These are phyloP conservation scores for Bradysia coprophila DNA, from an alignment of 1,140 invertebrate species.

Conservation along the genomic window DNA sequence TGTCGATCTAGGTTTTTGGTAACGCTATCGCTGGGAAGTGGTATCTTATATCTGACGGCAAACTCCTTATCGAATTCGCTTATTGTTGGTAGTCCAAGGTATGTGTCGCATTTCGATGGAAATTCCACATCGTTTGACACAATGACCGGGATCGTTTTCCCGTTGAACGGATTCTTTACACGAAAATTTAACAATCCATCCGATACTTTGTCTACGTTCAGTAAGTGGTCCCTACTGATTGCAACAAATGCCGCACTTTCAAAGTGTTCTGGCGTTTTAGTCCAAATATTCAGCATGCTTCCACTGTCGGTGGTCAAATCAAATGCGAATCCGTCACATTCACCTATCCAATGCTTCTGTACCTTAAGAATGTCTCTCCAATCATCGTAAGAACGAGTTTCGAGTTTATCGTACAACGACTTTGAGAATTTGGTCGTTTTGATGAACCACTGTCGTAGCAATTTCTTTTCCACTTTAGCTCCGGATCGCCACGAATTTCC, in stretches of 20 bases:
- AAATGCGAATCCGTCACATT: slow-evolving; percentile 76
- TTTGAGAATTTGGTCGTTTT: slow-evolving; percentile 79
- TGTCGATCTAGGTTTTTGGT: slow-evolving; percentile 12
- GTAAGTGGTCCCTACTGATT: slow-evolving; percentile 29
- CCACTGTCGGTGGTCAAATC: slow-evolving; percentile 28
- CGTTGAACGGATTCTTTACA: slow-evolving; percentile 53
- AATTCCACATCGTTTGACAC: slow-evolving; percentile 38
- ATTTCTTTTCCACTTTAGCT: slow-evolving; percentile 78
- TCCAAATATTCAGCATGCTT: slow-evolving; percentile 40
- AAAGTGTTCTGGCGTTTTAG: slow-evolving; percentile 48
- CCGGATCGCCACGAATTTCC: slow-evolving; percentile 94
- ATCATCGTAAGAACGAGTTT: slow-evolving; percentile 43
- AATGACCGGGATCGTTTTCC: slow-evolving; percentile 44
- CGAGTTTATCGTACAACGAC: slow-evolving; percentile 53
- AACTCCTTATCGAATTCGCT: slow-evolving; percentile 30
- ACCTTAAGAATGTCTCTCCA: slow-evolving; percentile 77
- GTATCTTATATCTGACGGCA: slow-evolving; percentile 29
- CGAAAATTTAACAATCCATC: slow-evolving; percentile 22
- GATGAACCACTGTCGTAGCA: slow-evolving; percentile 90
- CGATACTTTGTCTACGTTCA: slow-evolving; percentile 19
- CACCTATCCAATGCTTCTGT: slow-evolving; percentile 92
- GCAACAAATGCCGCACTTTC: slow-evolving; percentile 41
- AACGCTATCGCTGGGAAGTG: slow-evolving; percentile 7
- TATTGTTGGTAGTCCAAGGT: slow-evolving; percentile 39
- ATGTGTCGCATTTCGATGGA: slow-evolving; percentile 39